Base-by-base conservation (phyloP, 2,797 vertebrate genomes). In the Vipera latastei region DNA sequence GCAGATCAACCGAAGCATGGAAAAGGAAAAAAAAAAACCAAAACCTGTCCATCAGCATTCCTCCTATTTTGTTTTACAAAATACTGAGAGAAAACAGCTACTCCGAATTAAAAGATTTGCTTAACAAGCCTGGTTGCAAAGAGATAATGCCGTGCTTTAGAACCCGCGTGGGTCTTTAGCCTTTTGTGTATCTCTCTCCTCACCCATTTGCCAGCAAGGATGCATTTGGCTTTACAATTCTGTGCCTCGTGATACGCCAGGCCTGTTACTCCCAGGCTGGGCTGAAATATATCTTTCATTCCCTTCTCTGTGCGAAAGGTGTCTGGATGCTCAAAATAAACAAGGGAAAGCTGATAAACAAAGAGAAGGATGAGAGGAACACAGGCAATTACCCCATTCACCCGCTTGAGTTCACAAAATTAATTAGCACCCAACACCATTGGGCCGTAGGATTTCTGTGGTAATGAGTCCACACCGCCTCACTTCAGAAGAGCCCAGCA, bases 61-160 rank as follows among this genome's bases (percentile, higher is more conserved):
- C 91, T 94, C 90, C 96, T 96, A 96, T 95, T 97, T 96, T 97
- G 96, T 96, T 97, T 97, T 96, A 96, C 93, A 28, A 94, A 95
- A 94, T 91, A 94, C 90, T 91, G 93, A 97, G 97, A 97, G 97
- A 96, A 98, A 98, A 98, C 96, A 96, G 97, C 96, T 96, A 96
- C 96, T 97, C 97, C 93, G 97, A 97, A 97, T 97, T 96, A 97
- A 97, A 98, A 97, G 97, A 98, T 97, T 95, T 97, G 95, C 96
- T 97, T 97, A 97, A 97, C 96, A 96, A 53, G 96, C 96, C 97
- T 97, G 97, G 97, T 97, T 98, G 96, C 96, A 97, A 96, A 97
- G 95, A 97, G 96, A 96, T 95, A 91, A 88, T 96, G 95, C 95
- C 89, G 96, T 95, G 95, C 97, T 96, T 96, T 90, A 92, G 94